Conservation (phyloP, 2,888 invertebrate species). For the Zygogramma bicolorata region DNA sequence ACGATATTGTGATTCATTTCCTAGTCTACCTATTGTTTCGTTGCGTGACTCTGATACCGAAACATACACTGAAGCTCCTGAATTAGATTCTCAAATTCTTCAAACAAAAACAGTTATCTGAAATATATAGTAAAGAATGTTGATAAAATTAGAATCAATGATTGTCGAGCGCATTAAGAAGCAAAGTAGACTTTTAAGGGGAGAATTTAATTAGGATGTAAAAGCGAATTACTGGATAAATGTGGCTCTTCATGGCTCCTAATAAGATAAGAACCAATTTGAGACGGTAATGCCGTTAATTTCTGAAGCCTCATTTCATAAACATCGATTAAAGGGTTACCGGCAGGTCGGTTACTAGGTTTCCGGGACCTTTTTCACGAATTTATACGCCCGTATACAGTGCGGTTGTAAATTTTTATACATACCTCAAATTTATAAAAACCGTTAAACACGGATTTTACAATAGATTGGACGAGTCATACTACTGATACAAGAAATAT, state of each 20-base stretch:
- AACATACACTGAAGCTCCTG: no score
- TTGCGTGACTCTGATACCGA: no score
- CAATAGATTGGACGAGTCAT: no score
- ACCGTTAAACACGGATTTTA: no score
- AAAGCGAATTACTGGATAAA: constrained; percentile 65
- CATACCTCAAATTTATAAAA: no score
- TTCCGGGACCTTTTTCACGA: not conserved
- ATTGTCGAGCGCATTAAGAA: constrained; percentile 50
- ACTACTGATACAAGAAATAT: no score
- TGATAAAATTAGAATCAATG: constrained; percentile 42
- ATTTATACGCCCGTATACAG: not conserved
- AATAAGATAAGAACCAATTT: constrained; percentile 67
- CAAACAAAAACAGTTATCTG: not conserved
- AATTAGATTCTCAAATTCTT: not conserved
- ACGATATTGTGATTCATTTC: no score
- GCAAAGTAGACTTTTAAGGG: constrained; percentile 55
- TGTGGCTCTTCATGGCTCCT: constrained; percentile 65
- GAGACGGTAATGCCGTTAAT: constrained; percentile 66
- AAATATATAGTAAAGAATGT: not conserved
- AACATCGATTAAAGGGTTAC: constrained; percentile 66
- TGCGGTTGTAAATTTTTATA: no score
- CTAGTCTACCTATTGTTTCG: no score
- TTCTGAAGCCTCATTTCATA: constrained; percentile 66
- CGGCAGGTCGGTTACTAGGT: constrained; percentile 41
- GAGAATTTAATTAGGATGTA: constrained; percentile 64